Conservation (phyloP, 2,113 vertebrate species). For the Pituophis catenifer region DNA sequence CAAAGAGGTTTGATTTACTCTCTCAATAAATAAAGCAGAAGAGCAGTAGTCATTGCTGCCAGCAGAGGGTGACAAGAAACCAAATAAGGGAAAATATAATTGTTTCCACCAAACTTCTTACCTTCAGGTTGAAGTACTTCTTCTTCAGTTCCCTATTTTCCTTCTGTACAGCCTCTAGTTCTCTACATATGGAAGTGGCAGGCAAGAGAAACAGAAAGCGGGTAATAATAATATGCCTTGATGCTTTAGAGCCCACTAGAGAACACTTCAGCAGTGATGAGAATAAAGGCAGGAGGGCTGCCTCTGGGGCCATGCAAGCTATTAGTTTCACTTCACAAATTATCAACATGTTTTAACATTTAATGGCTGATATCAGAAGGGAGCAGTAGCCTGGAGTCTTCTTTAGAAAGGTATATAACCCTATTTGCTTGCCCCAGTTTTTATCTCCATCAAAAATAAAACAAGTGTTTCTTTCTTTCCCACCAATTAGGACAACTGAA, state of each 20-base stretch:
- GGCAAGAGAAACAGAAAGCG: neutral
- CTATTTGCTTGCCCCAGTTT: neutral
- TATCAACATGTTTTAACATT: neutral
- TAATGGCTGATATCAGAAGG: neutral
- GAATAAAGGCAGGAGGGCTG: neutral
- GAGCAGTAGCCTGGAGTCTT: neutral
- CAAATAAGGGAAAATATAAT: neutral
- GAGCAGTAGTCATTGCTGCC: neutral
- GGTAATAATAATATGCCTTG: neutral
- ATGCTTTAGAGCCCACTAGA: no score
- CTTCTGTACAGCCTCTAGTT: slow-evolving; percentile 71
- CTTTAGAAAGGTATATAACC: neutral
- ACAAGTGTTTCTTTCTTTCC: neutral
- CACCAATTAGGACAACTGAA: neutral
- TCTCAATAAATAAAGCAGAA: neutral
- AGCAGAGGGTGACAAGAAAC: neutral
- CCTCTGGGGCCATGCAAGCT: neutral
- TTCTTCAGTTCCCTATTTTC: slow-evolving; percentile 82
- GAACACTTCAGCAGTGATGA: neutral
- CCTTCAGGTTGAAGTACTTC: slow-evolving; percentile 80
- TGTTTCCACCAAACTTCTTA: slow-evolving; percentile 36
- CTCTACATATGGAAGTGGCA: slow-evolving; percentile 56
- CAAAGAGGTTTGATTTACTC: neutral
- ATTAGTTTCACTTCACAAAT: neutral
- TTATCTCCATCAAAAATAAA: neutral